Percentiles rank a stretch among this genome's conserved stretches.
Conservation (phyloP, 2,113 vertebrate genomes). For the Toxostoma redivivum region DNA sequence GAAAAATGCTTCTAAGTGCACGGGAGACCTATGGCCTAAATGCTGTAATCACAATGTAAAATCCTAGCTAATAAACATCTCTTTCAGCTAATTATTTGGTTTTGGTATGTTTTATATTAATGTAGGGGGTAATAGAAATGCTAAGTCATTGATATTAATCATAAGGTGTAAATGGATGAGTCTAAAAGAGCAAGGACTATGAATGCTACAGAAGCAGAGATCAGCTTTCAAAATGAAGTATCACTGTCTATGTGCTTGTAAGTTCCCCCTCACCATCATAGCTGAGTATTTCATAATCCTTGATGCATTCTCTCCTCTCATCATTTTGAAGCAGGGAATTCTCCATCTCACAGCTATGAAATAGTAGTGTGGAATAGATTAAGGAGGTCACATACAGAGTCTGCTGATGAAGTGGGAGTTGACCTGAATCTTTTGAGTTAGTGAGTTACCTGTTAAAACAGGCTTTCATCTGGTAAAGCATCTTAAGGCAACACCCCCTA, state of each 20-base stretch:
- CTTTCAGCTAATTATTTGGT: not conserved
- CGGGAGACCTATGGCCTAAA: not conserved
- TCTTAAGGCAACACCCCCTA: not conserved
- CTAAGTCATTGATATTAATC: constrained; percentile 31
- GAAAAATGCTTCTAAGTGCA: constrained; percentile 14
- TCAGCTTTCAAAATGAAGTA: constrained; percentile 20
- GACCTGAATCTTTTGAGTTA: not conserved
- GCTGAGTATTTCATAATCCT: not conserved
- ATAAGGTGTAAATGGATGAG: not conserved
- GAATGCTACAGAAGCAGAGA: not conserved
- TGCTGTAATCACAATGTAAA: not conserved
- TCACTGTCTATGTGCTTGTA: not conserved
- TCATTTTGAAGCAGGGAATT: not conserved
- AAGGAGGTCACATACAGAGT: not conserved
- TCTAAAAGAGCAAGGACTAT: not conserved
- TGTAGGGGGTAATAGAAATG: not conserved
- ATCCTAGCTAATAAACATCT: not conserved
- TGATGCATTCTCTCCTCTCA: not conserved
- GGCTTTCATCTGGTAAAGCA: not conserved
- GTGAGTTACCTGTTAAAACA: not conserved
- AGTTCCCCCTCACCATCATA: not conserved
- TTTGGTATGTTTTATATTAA: not conserved
- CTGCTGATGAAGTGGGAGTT: not conserved
- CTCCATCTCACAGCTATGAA: not conserved
- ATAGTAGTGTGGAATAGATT: not conserved